These are phyloP conservation scores for Helogale parvula DNA, from an alignment of 2,113 vertebrate species.

Conservation along the genomic window DNA sequence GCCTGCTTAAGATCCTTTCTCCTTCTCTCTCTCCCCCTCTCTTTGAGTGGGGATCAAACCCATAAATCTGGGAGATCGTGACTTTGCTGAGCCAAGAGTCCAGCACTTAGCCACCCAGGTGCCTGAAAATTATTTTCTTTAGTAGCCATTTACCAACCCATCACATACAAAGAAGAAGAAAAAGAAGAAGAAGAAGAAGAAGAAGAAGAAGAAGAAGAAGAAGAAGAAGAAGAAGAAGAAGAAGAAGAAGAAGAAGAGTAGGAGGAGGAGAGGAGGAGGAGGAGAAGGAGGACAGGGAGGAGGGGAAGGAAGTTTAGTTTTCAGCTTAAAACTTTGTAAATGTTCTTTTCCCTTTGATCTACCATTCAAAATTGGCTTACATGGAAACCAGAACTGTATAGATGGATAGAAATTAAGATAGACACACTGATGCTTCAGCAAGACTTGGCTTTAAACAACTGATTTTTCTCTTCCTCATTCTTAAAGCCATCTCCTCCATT, in stretches of 20 bases:
- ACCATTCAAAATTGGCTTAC: slow-evolving; percentile 20
- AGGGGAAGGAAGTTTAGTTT: background rate
- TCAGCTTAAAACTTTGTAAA: slow-evolving; percentile 36
- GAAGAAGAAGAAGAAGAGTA: background rate
- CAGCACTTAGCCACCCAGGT: too few relatives aligned
- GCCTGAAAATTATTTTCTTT: background rate
- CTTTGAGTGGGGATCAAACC: too few relatives aligned
- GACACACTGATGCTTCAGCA: background rate
- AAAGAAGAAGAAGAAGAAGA: background rate
- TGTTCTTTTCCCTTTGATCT: slow-evolving; percentile 35
- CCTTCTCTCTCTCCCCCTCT: too few relatives aligned
- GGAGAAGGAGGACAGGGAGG: background rate
- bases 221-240: background rate
- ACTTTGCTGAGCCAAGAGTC: too few relatives aligned
- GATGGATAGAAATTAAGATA: background rate
- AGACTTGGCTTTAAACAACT: background rate
- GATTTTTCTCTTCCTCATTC: background rate
- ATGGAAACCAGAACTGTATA: background rate
- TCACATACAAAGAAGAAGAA: background rate
- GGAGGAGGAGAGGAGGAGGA: background rate
- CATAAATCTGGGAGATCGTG: too few relatives aligned
- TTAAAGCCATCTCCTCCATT: background rate
- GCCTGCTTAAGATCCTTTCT: too few relatives aligned
- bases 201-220: background rate
- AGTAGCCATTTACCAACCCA: background rate